These are phyloP conservation scores for Picus viridis DNA, from an alignment of 2,797 vertebrate genomes.

Conservation along the genomic window DNA sequence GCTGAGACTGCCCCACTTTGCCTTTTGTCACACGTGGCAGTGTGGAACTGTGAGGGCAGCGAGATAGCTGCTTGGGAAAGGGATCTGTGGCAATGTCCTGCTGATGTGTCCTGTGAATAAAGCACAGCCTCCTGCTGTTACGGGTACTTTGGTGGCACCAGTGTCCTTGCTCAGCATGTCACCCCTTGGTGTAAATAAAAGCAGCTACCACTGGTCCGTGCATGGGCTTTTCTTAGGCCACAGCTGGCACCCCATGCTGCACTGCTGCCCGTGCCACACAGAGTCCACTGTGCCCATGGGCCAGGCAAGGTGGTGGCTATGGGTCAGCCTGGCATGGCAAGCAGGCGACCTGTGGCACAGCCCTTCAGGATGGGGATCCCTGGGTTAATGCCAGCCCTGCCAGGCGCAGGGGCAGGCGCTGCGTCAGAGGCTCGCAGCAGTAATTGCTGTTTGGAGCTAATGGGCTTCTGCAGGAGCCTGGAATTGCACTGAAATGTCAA, in stretches of 20 bases:
- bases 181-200: constrained; percentile 75
- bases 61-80: constrained; percentile 48
- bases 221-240: constrained; percentile 33
- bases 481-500: constrained; percentile 71
- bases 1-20: neutral
- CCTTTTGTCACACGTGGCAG: neutral
- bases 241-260: neutral
- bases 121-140: constrained; percentile 83
- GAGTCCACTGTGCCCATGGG: neutral
- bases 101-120: constrained; percentile 75
- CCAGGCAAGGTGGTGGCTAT: accelerated
- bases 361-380: neutral
- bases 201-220: constrained; percentile 39
- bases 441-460: constrained; percentile 59
- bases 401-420: neutral
- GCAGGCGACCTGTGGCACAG: neutral
- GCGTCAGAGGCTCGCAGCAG: constrained; percentile 22
- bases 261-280: neutral
- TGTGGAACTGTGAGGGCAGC: constrained; percentile 14
- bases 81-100: constrained; percentile 44
- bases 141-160: constrained; percentile 74
- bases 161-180: constrained; percentile 74
- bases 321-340: accelerated
- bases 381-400: neutral
- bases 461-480: constrained; percentile 58